These are phyloP conservation scores for Rhinatrema bivittatum DNA, from an alignment of 2,797 vertebrate species.

Conservation along the genomic window DNA sequence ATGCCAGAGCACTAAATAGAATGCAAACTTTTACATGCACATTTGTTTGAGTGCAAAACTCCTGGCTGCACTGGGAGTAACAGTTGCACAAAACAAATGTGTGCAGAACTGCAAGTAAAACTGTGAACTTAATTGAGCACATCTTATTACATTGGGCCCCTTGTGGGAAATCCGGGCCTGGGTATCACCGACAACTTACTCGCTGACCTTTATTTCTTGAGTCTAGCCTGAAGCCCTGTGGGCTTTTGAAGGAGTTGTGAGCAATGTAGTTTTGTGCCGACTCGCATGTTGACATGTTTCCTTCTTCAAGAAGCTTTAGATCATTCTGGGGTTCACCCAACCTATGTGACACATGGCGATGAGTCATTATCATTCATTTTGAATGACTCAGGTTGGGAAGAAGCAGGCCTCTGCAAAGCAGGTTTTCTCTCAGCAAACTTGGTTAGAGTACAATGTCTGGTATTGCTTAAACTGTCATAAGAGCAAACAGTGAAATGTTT, in stretches of 20 bases:
- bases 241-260: constrained; percentile 9
- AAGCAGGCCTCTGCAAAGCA: constrained; percentile 13
- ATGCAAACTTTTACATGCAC: too few relatives aligned
- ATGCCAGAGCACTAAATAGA: too few relatives aligned
- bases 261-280: background rate
- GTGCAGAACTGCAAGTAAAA: too few relatives aligned
- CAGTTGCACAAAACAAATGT: too few relatives aligned
- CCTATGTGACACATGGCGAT: constrained; percentile 5
- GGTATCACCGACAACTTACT: too few relatives aligned
- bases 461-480: constrained; percentile 19
- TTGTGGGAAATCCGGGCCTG: too few relatives aligned
- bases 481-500: constrained; percentile 31
- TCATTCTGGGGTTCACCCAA: constrained; percentile 23
- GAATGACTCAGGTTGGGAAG: constrained; percentile 2
- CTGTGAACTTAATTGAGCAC: too few relatives aligned
- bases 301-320: constrained; percentile 30
- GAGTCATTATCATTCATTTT: constrained; percentile 17
- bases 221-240: too few relatives aligned
- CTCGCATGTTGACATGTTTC: constrained; percentile 13
- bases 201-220: too few relatives aligned
- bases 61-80: too few relatives aligned
- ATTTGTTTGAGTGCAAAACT: too few relatives aligned
- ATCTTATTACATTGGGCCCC: too few relatives aligned
- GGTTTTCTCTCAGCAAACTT: constrained; percentile 9
- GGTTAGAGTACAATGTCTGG: constrained; percentile 9